These are phyloP conservation scores for Heteromormyrus szaboi DNA, from an alignment of 2,797 vertebrate species.

Conservation along the genomic window DNA sequence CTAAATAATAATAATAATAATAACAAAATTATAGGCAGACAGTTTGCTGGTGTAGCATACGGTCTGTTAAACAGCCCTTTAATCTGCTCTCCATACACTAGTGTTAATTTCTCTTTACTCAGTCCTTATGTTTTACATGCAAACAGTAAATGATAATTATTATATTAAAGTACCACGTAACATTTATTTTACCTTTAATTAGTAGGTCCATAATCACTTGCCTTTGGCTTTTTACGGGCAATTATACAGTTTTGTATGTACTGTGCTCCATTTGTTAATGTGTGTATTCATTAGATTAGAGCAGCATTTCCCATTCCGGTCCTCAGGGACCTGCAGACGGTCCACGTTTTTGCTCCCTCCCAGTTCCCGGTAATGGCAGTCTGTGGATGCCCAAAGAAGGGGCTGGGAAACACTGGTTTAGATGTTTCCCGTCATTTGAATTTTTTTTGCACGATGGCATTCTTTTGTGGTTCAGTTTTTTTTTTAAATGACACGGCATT, in stretches of 20 bases:
- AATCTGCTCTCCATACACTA: neutral
- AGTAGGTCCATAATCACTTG: neutral
- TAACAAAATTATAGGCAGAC: neutral
- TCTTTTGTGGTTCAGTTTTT: neutral
- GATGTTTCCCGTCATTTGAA: neutral
- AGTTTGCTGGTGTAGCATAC: neutral
- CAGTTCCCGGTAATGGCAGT: neutral
- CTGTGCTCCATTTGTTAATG: neutral
- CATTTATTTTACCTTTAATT: neutral
- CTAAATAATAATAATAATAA: neutral
- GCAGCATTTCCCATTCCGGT: neutral
- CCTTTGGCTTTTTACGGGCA: neutral
- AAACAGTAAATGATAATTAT: neutral
- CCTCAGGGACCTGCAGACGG: neutral
- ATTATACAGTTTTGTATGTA: neutral
- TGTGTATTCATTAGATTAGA: neutral
- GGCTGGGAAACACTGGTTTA: neutral
- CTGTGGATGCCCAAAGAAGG: neutral
- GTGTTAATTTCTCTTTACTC: neutral
- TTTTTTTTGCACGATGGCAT: neutral
- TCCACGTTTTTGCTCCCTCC: neutral
- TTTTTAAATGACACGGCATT: neutral
- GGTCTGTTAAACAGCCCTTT: neutral
- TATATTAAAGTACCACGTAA: neutral
- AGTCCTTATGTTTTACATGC: neutral